Evolutionary conservation across 2,888 invertebrate genomes (phyloP).

Genomic region (Hoplodrina blanda): DNA sequence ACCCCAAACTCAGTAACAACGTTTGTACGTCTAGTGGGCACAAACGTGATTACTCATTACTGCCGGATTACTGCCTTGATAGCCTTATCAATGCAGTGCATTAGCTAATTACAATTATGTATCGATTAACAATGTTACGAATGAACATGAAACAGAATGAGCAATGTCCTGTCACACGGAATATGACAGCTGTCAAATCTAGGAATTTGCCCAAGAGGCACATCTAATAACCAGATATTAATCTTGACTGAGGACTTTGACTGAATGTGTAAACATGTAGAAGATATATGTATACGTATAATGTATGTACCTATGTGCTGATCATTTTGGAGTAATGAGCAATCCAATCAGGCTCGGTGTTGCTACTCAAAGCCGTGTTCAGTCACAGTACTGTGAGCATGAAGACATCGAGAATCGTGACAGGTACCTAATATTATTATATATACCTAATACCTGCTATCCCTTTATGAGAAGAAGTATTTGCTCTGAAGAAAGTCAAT

Average conservation of each 20-base stretch:
- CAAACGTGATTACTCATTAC: too few relatives aligned
- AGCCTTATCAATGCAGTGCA: background rate
- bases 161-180: slow-evolving; percentile 5
- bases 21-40: too few relatives aligned
- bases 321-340: slow-evolving; percentile 32
- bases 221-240: slow-evolving; percentile 17
- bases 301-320: background rate
- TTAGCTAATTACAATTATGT: slow-evolving; percentile 14
- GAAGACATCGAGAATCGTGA: background rate
- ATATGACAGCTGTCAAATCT: slow-evolving; percentile 25
- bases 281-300: background rate
- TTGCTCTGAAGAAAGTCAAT: background rate
- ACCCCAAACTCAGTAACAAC: background rate
- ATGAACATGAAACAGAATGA: slow-evolving; percentile 17
- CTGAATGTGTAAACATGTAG: slow-evolving; percentile 13
- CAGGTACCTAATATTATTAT: background rate
- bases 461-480: background rate
- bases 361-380: slow-evolving; percentile 29
- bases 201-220: slow-evolving; percentile 5
- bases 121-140: background rate
- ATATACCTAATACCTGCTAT: background rate
- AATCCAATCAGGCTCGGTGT: slow-evolving; percentile 28
- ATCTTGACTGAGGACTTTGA: slow-evolving; percentile 10
- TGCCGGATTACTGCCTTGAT: too few relatives aligned
- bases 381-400: slow-evolving; percentile 11